A percentile compares a stretch with the other conserved stretches of the same genome.
Conservation (phyloP, 2,888 invertebrate genomes). For the Gisinianus flammeolus region DNA sequence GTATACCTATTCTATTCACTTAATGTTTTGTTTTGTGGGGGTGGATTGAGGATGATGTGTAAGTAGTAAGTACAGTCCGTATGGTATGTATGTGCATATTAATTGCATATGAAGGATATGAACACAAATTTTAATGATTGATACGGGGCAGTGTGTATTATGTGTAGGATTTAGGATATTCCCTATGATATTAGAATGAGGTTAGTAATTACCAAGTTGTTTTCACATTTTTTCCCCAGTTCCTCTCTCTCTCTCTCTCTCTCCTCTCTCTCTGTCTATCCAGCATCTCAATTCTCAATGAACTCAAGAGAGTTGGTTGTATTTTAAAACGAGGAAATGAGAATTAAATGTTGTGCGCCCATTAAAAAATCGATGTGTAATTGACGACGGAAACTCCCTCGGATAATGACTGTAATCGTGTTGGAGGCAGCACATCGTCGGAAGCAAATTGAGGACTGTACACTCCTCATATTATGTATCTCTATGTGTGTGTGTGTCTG, state of each 20-base stretch:
- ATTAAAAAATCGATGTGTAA: slow-evolving; percentile 43
- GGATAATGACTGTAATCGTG: slow-evolving; percentile 40
- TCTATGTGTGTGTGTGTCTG: neutral
- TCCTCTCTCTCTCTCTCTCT: slow-evolving; percentile 14
- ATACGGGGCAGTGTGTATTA: too few relatives aligned
- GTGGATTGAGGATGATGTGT: neutral
- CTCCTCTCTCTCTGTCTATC: too few relatives aligned
- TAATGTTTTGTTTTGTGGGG: neutral
- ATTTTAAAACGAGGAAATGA: slow-evolving; percentile 41
- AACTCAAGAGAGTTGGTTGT: neutral
- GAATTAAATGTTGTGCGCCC: slow-evolving; percentile 36
- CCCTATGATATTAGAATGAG: slow-evolving; percentile 32
- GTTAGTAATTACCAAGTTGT: slow-evolving; percentile 39
- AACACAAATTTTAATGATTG: too few relatives aligned
- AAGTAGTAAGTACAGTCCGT: too few relatives aligned
- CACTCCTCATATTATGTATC: neutral
- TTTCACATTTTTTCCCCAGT: slow-evolving; percentile 18
- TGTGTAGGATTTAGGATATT: slow-evolving; percentile 9
- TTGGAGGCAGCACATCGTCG: slow-evolving; percentile 36
- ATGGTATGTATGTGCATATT: too few relatives aligned
- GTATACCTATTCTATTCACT: neutral
- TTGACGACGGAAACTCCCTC: slow-evolving; percentile 33
- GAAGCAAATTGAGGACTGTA: slow-evolving; percentile 33
- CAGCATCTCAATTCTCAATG: neutral
- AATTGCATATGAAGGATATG: too few relatives aligned